phyloP scores from a whole-genome alignment of 2,113 vertebrate genomes.

The Gallinago media region DNA sequence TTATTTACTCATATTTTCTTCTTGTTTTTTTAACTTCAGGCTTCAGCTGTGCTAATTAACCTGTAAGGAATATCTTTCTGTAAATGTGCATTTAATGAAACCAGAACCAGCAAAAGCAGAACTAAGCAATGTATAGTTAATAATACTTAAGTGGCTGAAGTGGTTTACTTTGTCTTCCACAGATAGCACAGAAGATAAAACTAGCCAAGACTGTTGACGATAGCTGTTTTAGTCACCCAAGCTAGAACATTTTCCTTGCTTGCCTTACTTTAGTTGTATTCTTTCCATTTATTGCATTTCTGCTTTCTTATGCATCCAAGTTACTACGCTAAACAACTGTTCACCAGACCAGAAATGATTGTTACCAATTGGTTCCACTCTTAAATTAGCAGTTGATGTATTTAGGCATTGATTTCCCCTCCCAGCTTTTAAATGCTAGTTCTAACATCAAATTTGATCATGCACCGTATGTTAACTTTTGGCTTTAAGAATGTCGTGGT shows the following conservation, averaged over 20 bases:
- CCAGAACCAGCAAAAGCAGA: neutral
- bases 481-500: neutral
- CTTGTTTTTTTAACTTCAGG: neutral
- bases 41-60: neutral
- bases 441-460: neutral
- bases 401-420: neutral
- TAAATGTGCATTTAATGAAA: neutral
- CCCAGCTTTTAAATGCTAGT: neutral
- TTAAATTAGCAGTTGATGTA: neutral
- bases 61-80: neutral
- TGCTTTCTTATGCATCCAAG: neutral
- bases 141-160: neutral
- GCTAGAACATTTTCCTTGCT: neutral
- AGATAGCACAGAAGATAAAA: neutral
- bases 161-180: neutral
- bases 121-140: neutral
- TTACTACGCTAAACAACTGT: neutral
- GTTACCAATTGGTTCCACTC: neutral
- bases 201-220: neutral
- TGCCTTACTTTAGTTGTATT: neutral
- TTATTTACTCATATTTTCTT: neutral
- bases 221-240: neutral
- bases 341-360: neutral
- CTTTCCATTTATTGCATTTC: neutral
- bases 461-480: neutral